Percentiles rank a stretch among this genome's conserved stretches.
phyloP scores from a whole-genome alignment of 2,113 vertebrate species.

The Diadophis punctatus region DNA sequence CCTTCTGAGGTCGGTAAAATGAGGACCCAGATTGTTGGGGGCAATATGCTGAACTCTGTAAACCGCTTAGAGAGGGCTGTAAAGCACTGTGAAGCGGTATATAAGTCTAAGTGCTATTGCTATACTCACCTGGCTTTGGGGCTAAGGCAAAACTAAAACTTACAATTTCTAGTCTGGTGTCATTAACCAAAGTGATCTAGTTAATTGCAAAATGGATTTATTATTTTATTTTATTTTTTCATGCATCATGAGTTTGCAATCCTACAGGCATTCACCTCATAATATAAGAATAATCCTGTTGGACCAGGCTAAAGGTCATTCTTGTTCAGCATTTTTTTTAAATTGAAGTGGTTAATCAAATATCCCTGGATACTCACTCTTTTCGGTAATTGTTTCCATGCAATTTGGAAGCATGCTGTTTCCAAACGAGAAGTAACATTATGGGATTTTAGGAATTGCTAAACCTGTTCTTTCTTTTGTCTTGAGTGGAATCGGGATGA shows the following conservation, averaged over 20 bases:
- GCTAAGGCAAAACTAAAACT: background rate
- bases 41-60: no score
- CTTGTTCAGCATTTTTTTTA: background rate
- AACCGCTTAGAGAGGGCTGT: no score
- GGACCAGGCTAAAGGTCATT: background rate
- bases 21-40: no score
- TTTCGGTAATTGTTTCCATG: background rate
- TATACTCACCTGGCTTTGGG: background rate
- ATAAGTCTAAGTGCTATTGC: no score
- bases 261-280: background rate
- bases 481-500: background rate
- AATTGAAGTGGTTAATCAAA: background rate
- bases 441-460: background rate
- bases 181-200: background rate
- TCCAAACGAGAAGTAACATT: background rate
- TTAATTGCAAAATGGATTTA: background rate
- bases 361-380: background rate
- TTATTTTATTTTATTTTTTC: background rate
- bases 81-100: no score
- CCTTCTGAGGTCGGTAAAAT: no score
- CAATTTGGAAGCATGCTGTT: background rate
- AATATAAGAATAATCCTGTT: background rate
- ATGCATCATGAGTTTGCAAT: rapidly evolving
- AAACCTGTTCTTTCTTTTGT: background rate
- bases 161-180: background rate